Base-by-base conservation (phyloP, 1,140 invertebrate species). In the Gonatopus flavifemur region DNA sequence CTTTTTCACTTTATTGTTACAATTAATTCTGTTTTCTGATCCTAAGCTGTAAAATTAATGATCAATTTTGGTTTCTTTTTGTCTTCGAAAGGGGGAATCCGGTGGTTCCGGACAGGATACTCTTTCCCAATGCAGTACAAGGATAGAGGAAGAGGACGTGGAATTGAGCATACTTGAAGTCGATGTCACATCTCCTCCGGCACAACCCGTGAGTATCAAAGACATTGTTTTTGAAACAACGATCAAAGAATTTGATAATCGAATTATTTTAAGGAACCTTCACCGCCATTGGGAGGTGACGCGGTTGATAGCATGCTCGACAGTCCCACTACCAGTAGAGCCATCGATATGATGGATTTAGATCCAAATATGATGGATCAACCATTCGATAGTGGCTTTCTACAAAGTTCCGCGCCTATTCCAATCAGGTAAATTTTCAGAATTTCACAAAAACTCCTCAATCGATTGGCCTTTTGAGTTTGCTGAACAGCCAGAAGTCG, bases 131-230 rank as follows among this genome's bases (percentile, higher is more conserved):
- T 82, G 81, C 55, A 82, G 81, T 1, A 75, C 82, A 0, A 70
- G 86, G 44, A 89, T 89, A 52, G 87, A 88, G 38, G 88, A 89
- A 66, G 76, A 78, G 57, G 76, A 78, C 39, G 51, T 55, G 1
- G 73, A 78, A 55, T 42, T 74, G 6, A 64, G 70, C 35, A 57
- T 58, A 20, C 44, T 70, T 5, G 71, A 77, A 32, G 75, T 76
- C 15, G 73, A 74, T 50, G 40, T 59, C 3, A 48, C 49, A 8
- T 62, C 53, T 56, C 56, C 60, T n/a, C 51, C 52, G 7, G 21
- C 49, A 10, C 49, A 67, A 44, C 24, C 56, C 42, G 69, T 72
- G 47, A 57, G 58, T 52, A 28, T 19, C 36, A 22, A 31, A 50
- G 24, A 32, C n/a, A 25, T 35, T 55, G 36, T 28, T 28, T 6